These are phyloP conservation scores for Acropora tenuis DNA, from an alignment of 64 coral and sea anemone species.

Conservation along the genomic window DNA sequence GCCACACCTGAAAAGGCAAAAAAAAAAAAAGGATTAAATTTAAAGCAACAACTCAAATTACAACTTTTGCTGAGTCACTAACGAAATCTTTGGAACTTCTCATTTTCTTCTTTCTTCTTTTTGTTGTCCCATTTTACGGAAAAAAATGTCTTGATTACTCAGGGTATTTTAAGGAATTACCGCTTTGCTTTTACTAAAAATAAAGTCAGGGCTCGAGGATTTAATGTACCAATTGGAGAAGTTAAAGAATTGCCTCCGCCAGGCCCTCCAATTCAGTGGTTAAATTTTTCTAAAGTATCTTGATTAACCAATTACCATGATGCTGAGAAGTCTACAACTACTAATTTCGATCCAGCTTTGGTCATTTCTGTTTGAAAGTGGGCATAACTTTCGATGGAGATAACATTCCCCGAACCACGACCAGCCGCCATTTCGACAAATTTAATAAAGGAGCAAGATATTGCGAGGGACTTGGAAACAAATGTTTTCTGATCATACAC, in stretches of 20 bases:
- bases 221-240: too few relatives aligned
- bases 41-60: neutral
- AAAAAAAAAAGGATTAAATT: neutral
- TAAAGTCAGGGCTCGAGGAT: too few relatives aligned
- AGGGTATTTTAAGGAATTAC: too few relatives aligned
- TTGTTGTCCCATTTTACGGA: too few relatives aligned
- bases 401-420: slow-evolving; percentile 41
- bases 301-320: slow-evolving; percentile 58
- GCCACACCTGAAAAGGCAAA: slow-evolving; percentile 68
- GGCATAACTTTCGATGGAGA: slow-evolving; percentile 51
- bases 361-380: slow-evolving; percentile 83
- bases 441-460: neutral
- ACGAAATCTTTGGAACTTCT: too few relatives aligned
- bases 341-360: slow-evolving; percentile 82
- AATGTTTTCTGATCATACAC: neutral
- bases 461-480: neutral
- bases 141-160: too few relatives aligned
- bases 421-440: slow-evolving; percentile 57
- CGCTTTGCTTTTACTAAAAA: too few relatives aligned
- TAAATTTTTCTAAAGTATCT: neutral
- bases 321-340: slow-evolving; percentile 88
- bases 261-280: too few relatives aligned
- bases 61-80: too few relatives aligned
- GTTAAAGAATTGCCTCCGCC: too few relatives aligned
- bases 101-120: too few relatives aligned